Conservation (phyloP, 2,797 vertebrate genomes). For the Catamblyrhynchus diadema region DNA sequence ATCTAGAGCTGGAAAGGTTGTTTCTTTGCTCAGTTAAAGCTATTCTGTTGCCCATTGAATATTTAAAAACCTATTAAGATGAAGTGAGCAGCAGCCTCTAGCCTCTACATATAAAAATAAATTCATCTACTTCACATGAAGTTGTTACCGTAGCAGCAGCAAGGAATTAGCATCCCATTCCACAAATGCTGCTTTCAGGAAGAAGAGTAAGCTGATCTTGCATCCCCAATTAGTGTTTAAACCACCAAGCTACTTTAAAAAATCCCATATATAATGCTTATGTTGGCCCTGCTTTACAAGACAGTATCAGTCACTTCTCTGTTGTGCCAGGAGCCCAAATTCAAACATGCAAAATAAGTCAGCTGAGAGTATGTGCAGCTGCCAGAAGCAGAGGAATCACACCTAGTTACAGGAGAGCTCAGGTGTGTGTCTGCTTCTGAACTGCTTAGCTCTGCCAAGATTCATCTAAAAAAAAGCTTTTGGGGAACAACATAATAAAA, state of each 20-base stretch:
- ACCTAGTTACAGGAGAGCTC: background rate
- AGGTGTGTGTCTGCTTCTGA: background rate
- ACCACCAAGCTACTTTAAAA: background rate
- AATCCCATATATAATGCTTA: background rate
- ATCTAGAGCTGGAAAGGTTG: background rate
- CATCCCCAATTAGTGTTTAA: background rate
- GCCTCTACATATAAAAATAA: background rate
- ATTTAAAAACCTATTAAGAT: background rate
- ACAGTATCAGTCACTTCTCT: background rate
- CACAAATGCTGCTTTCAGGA: background rate
- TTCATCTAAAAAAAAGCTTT: background rate
- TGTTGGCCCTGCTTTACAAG: background rate
- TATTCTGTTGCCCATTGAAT: background rate
- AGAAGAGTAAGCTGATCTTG: background rate
- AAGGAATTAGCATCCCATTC: background rate
- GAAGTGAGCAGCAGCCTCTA: background rate
- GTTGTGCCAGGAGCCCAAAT: background rate
- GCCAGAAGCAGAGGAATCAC: background rate
- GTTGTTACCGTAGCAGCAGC: background rate
- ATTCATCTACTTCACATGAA: background rate
- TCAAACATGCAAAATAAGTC: background rate
- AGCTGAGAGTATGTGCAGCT: background rate
- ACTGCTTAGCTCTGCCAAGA: background rate
- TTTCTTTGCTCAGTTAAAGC: background rate
- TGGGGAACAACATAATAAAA: background rate